Base-by-base conservation (phyloP, 2,888 invertebrate species). In the Synanthedon andrenaeformis region DNA sequence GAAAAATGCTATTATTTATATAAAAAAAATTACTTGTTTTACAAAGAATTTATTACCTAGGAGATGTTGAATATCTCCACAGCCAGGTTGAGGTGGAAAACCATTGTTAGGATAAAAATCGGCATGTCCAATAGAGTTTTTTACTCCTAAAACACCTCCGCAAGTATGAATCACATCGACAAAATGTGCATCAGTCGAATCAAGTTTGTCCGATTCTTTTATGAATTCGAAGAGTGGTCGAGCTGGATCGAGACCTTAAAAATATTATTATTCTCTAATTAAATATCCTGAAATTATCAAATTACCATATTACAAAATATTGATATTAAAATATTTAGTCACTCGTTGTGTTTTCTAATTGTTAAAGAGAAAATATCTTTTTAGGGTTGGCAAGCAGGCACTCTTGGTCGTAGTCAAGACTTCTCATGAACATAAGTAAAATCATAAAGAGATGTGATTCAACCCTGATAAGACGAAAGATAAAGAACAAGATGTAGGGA, bases 51-150 rank as follows among this genome's bases (percentile, higher is more conserved):
- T 12, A 8, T 50, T 56, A 78, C 79, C 79, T 55, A 73, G 61
- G 45, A 75, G 61, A 51, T 66, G 65, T 10, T 66, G 62, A 48
- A 73, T 58, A 49, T 90, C 90, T 58, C 86, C 88, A 64, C 93
- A 93, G 51, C 90, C 91, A 0, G 93, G 93, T 65, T 93, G 93
- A 50, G 89, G 80, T 11, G 79, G 69, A 41, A 77, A 76, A n/a
- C 93, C 93, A 14, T 91, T 91, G 67, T 93, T 93, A 6, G 93
- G 89, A 65, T 91, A 93, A 76, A 92, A 93, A 72, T 93, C 92
- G 0, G 90, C 88, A 62, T 91, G 91, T 1, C 93, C 93, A 1
- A 90, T 84, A 58, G 90, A 87, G 41, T 89, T 87, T 49, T 81
- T 78, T 64, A 91, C 90, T 0, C 93, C 93, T 23, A 93, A 75